phyloP scores from a whole-genome alignment of 2,888 invertebrate genomes.

The Ectemnius lituratus region DNA sequence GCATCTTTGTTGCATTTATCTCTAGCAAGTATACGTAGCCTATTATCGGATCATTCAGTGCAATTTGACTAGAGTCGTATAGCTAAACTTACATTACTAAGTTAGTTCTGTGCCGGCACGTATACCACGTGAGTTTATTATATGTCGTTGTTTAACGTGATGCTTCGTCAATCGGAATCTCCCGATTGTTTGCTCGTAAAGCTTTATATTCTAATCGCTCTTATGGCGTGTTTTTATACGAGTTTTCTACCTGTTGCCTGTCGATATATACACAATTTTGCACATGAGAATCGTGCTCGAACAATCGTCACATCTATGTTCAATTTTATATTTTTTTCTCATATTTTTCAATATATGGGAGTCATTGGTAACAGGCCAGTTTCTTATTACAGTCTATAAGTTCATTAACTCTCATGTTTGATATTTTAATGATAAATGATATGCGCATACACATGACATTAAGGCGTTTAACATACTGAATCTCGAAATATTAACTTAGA shows the following conservation, averaged over 20 bases:
- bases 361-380: neutral
- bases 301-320: neutral
- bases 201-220: neutral
- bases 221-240: neutral
- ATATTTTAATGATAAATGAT: too few species aligned
- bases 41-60: conserved; percentile 41
- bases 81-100: conserved; percentile 32
- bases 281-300: neutral
- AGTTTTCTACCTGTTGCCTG: neutral
- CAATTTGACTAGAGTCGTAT: conserved; percentile 42
- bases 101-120: conserved; percentile 20
- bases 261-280: neutral
- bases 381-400: too few species aligned
- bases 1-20: conserved; percentile 55
- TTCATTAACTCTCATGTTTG: too few species aligned
- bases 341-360: neutral
- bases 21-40: conserved; percentile 32
- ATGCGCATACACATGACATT: too few species aligned
- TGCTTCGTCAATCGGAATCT: conserved; percentile 31
- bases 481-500: too few species aligned
- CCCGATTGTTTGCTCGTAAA: conserved; percentile 30
- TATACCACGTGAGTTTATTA: conserved; percentile 9
- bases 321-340: neutral
- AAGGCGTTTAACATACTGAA: too few species aligned
- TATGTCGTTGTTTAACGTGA: conserved; percentile 20